These are phyloP conservation scores for Syrista parreyssii DNA, from an alignment of 2,888 invertebrate species.

Conservation along the genomic window DNA sequence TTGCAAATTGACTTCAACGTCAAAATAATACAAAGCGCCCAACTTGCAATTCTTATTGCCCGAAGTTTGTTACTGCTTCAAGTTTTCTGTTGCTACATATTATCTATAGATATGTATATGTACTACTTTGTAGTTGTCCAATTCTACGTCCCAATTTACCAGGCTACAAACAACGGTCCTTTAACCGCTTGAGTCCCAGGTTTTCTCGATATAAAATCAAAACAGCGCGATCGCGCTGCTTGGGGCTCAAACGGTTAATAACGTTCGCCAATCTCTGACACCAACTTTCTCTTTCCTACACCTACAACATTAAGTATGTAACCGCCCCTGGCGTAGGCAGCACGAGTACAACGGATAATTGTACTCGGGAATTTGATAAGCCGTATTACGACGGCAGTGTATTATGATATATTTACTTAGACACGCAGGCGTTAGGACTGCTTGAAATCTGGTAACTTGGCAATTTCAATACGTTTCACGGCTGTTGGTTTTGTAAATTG, in stretches of 20 bases:
- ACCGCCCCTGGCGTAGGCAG: background rate
- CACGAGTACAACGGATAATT: background rate
- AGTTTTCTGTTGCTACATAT: background rate
- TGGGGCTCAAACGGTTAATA: too few relatives aligned
- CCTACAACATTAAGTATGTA: background rate
- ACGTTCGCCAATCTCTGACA: background rate
- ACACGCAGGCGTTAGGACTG: background rate
- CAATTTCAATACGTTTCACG: slow-evolving; percentile 43
- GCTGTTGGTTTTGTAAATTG: slow-evolving; percentile 39
- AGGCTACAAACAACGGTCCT: background rate
- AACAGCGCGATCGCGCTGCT: too few relatives aligned
- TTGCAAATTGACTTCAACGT: slow-evolving; percentile 59
- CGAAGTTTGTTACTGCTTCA: slow-evolving; percentile 39
- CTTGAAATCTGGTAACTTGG: background rate
- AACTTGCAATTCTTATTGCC: slow-evolving; percentile 9
- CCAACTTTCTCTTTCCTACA: background rate
- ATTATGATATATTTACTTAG: background rate
- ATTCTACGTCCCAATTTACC: background rate
- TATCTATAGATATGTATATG: background rate
- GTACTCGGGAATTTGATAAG: background rate
- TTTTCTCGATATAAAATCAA: too few relatives aligned
- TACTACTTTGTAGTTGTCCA: background rate
- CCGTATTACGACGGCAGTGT: background rate
- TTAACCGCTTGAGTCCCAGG: too few relatives aligned
- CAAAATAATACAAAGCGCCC: slow-evolving; percentile 35